These are phyloP conservation scores for Lytechinus pictus DNA, from an alignment of 35 echinoderm and acorn worm genomes.

Conservation along the genomic window DNA sequence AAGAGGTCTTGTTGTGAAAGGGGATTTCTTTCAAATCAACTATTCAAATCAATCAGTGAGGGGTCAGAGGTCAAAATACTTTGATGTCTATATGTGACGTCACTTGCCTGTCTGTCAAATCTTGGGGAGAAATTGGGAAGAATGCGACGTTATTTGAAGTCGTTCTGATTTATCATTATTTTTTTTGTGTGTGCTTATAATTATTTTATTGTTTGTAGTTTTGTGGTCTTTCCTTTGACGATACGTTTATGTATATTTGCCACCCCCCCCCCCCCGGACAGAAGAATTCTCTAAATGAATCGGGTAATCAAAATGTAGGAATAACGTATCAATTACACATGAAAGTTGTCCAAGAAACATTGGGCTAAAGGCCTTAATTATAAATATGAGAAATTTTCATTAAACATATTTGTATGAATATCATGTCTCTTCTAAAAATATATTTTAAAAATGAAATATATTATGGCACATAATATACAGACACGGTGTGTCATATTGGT, in stretches of 20 bases:
- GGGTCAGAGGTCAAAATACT: conserved; percentile 26
- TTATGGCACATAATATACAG: background rate
- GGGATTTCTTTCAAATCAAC: conserved; percentile 54
- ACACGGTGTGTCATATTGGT: background rate
- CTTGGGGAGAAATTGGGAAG: background rate
- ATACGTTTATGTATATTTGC: background rate
- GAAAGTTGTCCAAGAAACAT: too few species aligned
- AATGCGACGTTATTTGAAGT: background rate
- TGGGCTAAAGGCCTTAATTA: too few species aligned
- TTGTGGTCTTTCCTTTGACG: background rate
- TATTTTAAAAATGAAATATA: too few species aligned
- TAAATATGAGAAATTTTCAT: too few species aligned
- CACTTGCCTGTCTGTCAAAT: conserved; percentile 12
- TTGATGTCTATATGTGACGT: conserved; percentile 43
- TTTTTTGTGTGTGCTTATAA: too few species aligned
- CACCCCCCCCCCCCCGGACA: background rate
- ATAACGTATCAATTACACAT: too few species aligned
- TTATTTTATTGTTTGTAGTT: background rate
- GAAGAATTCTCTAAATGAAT: background rate
- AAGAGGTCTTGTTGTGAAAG: background rate
- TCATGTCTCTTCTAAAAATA: too few species aligned
- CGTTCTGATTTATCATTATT: too few species aligned
- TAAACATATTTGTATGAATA: too few species aligned
- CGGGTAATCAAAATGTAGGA: background rate
- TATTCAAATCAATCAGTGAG: conserved; percentile 43